Evolutionary conservation across 2,888 invertebrate species (phyloP).

Genomic region (Drosophila leonis): DNA sequence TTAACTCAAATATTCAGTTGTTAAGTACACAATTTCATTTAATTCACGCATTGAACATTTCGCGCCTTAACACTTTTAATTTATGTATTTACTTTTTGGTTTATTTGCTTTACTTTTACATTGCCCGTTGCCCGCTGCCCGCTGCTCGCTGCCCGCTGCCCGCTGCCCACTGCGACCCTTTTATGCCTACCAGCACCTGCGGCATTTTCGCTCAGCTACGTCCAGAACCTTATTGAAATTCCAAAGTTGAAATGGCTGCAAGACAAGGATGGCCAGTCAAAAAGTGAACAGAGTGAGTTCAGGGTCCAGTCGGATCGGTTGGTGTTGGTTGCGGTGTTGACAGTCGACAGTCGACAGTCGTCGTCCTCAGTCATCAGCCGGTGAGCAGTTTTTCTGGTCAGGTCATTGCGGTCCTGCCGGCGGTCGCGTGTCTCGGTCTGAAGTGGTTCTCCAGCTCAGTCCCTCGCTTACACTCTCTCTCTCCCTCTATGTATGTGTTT

Average conservation of each 20-base stretch:
- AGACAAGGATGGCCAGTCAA: conserved; percentile 30
- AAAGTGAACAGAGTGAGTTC: not conserved
- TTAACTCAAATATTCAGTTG: conserved; percentile 43
- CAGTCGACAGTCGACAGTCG: conserved; percentile 47
- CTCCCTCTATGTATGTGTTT: not conserved
- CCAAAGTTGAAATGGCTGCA: conserved; percentile 80
- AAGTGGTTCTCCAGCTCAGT: conserved; percentile 34
- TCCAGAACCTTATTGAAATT: conserved; percentile 73
- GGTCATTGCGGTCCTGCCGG: conserved; percentile 57
- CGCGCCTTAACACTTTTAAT: conserved; percentile 77
- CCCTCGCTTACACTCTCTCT: not conserved
- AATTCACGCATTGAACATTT: conserved; percentile 71
- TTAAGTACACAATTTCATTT: conserved; percentile 54
- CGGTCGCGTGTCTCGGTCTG: conserved; percentile 53
- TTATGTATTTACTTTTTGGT: conserved; percentile 78
- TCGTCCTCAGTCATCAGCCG: conserved; percentile 57
- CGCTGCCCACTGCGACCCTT: conserved; percentile 7
- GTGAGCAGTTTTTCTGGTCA: conserved; percentile 53
- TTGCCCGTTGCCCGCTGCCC: conserved; percentile 49
- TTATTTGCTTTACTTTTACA: conserved; percentile 63
- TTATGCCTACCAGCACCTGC: conserved; percentile 69
- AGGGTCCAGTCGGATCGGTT: conserved; percentile 15
- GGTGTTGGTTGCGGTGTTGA: conserved; percentile 53
- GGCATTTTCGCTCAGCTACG: conserved; percentile 46
- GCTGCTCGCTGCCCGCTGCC: conserved; percentile 50